Base-by-base conservation (phyloP, 2,888 invertebrate genomes). In the Leptarthrus brevirostris region DNA sequence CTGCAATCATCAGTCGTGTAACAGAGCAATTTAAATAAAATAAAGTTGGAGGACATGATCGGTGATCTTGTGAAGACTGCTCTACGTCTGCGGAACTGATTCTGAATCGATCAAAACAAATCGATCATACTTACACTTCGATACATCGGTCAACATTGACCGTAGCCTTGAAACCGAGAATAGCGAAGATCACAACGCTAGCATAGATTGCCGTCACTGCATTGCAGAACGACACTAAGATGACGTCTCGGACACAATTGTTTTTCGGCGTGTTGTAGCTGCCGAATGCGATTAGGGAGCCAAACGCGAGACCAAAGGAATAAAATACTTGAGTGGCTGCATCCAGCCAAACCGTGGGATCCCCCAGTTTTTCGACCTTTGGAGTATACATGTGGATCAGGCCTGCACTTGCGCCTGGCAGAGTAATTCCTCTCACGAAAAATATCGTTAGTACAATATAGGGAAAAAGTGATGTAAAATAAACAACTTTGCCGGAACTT, bases 291-390 rank as follows among this genome's bases (percentile, higher is more conserved):
- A 97, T 96, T 74, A 97, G 87, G 0, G 96, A 97, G 2, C 97
- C 97, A 84, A 97, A 97, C 4, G 96, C 97, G 74, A 97, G 87
- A 2, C 97, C 97, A 84, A 96, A 95, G 0, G 96, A 96, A 86
- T 97, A 97, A 87, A 97, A 97, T 2, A 97, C 97, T 87, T 97
- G 97, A 0, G 97, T 97, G 1, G 97, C 97, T 2, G 97, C 97
- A 82, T 97, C 97, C 80, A 97, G 86, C 97, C 97, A 97, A 0
- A 97, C 96, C 3, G 91, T 93, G 0, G 97, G 95, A 80, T 95
- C 91, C 56, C 91, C 86, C 16, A 97, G 87, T 82, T 93, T 95
- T 78, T 93, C 92, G 81, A 95, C 94, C 90, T 96, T 95, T 10
- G 96, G 96, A 75, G 93, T 94, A 81, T 95, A 93, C 96, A 96